Evolutionary conservation across 2,797 vertebrate species (phyloP).

Genomic region (Crocodylus rhombifer): DNA sequence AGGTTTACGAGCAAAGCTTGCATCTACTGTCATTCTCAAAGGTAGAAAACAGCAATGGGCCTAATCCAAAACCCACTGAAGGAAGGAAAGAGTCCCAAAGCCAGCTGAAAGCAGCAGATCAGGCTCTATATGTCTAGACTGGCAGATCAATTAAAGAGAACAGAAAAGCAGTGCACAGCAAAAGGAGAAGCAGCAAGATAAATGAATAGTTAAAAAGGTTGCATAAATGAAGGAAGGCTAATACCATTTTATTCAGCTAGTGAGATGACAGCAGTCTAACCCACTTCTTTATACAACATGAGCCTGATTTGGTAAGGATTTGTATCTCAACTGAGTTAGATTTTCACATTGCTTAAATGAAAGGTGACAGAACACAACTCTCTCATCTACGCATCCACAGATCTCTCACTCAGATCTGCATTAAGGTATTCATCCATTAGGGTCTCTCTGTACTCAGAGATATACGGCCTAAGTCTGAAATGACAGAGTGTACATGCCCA

Average conservation of each 20-base stretch:
- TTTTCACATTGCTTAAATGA: neutral
- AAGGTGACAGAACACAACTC: neutral
- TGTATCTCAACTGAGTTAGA: neutral
- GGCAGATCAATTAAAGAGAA: rapidly evolving
- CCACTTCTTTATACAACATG: neutral
- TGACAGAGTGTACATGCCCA: neutral
- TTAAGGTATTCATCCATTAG: neutral
- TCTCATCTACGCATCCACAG: neutral
- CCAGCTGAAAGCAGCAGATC: neutral
- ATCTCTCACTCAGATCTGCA: neutral
- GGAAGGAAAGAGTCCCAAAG: rapidly evolving
- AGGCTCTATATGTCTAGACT: neutral
- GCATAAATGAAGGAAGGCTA: neutral
- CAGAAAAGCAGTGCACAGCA: rapidly evolving
- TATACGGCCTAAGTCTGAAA: neutral
- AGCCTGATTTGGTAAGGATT: neutral
- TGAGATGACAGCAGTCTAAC: neutral
- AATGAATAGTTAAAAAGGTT: rapidly evolving
- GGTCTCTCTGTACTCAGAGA: neutral
- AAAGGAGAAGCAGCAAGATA: rapidly evolving
- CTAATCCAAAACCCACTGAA: neutral
- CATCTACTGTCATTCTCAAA: neutral
- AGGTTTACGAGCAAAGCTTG: neutral
- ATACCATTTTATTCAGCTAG: rapidly evolving
- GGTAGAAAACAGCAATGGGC: rapidly evolving